phyloP scores from a whole-genome alignment of 2,113 vertebrate genomes.

The Plecotus auritus region DNA sequence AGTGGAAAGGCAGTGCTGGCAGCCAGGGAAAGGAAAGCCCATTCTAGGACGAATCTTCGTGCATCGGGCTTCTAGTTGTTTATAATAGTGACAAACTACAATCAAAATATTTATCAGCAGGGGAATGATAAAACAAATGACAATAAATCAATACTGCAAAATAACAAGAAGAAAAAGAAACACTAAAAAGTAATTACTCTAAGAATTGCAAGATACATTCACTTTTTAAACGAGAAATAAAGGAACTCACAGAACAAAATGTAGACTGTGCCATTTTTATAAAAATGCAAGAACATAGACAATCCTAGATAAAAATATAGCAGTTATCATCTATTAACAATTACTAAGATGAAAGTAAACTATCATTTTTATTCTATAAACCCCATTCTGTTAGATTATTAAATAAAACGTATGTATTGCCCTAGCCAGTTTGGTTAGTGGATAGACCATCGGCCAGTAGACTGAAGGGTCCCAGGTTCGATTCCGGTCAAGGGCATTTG shows the following conservation, averaged over 20 bases:
- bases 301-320: background rate
- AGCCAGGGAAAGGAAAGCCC: no score
- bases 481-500: no score
- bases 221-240: background rate
- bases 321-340: background rate
- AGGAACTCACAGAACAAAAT: background rate
- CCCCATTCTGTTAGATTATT: background rate
- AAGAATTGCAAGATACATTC: background rate
- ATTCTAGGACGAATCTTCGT: no score
- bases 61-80: background rate
- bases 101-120: background rate
- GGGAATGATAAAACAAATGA: background rate
- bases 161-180: background rate
- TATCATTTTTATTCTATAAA: background rate
- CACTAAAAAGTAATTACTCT: background rate
- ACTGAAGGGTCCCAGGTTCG: no score
- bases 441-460: no score
- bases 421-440: no score
- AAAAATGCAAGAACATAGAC: background rate
- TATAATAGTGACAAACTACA: background rate
- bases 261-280: background rate
- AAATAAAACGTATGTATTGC: no score
- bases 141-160: background rate
- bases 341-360: background rate
- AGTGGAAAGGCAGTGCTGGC: no score